Evolutionary conservation across 2,888 invertebrate species (phyloP), one percentile per base, ranked within the genome.

Genomic region (Amphipyra tragopoginis): DNA sequence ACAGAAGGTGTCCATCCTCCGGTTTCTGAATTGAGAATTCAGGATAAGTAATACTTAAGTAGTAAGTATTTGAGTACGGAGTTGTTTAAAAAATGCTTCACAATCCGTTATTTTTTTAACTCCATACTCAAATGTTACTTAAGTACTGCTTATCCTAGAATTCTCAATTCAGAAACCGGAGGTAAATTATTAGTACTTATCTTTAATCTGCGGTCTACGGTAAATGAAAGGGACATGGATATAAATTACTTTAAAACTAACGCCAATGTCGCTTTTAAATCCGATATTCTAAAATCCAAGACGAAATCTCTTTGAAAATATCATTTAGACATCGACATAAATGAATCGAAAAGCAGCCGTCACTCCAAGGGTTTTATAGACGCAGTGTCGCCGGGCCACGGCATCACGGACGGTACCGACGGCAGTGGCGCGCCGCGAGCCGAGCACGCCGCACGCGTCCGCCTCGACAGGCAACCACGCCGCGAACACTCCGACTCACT

Each of bases 401-500:
- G 67, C 62, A 21, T 21, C 21, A 54, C 85, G 86, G 29, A 29
- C 29, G 29, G 29, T 5, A 29, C 7, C 29, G 21, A 29, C 29
- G 29, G 83, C 90, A 92, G 93, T 93, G 82, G 86, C 90, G 90
- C 90, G 92, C 83, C 90, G 91, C 82, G 83, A 75, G 85, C 84
- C 85, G 81, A 75, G 61, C 73, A 66, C 67, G 80, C 59, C 77
- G 79, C 85, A 84, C 87, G 92, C 85, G 65, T 72, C 65, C 62
- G 65, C 68, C 56, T 66, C 56, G 61, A 63, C 69, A 61, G 70
- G 42, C 62, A 54, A 73, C 81, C 69, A 29, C 29, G 15, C 48
- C 3, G 75, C 63, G 58, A 51, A 55, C 65, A 58, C 53, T 61
- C 71, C 51, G 38, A 60, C 58, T 72, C 75, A 75, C 75, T 70